Conservation (phyloP, 2,888 invertebrate genomes). For the Perdita meconis region DNA sequence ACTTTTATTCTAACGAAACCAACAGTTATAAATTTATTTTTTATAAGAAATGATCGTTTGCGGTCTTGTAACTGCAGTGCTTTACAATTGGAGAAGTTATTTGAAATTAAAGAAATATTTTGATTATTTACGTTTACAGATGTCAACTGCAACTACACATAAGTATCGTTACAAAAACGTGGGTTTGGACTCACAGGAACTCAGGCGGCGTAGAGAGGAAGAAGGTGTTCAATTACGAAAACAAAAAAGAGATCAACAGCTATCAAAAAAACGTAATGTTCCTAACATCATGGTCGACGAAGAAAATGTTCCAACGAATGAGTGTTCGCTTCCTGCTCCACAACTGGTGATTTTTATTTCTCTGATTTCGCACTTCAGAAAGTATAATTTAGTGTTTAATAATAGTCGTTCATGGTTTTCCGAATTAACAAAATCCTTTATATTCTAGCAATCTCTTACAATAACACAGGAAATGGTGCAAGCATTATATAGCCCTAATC, state of each 20-base stretch:
- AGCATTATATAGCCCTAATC: slow-evolving; percentile 91
- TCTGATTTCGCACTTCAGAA: background rate
- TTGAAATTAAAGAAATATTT: no score
- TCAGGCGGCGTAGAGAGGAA: slow-evolving; percentile 96
- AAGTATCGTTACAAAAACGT: slow-evolving; percentile 97
- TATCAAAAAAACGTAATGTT: slow-evolving; percentile 96
- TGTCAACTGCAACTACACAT: slow-evolving; percentile 91
- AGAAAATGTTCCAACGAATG: slow-evolving; percentile 76
- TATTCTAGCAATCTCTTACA: slow-evolving; percentile 85
- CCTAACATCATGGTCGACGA: slow-evolving; percentile 80
- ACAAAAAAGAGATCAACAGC: slow-evolving; percentile 97
- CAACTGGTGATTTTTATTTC: slow-evolving; percentile 65
- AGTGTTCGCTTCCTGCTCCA: slow-evolving; percentile 73
- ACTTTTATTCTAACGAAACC: background rate
- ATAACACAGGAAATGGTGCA: slow-evolving; percentile 94
- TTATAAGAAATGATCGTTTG: no score
- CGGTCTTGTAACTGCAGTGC: no score
- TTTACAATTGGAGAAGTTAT: no score
- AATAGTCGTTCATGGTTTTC: no score
- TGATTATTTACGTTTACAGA: slow-evolving; percentile 84
- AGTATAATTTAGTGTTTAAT: no score
- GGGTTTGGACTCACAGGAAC: slow-evolving; percentile 95
- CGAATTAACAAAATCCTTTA: background rate
- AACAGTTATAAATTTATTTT: no score
- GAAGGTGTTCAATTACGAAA: slow-evolving; percentile 98